Conservation (phyloP, 2,888 invertebrate species). For the Minunthozetes semirufus region DNA sequence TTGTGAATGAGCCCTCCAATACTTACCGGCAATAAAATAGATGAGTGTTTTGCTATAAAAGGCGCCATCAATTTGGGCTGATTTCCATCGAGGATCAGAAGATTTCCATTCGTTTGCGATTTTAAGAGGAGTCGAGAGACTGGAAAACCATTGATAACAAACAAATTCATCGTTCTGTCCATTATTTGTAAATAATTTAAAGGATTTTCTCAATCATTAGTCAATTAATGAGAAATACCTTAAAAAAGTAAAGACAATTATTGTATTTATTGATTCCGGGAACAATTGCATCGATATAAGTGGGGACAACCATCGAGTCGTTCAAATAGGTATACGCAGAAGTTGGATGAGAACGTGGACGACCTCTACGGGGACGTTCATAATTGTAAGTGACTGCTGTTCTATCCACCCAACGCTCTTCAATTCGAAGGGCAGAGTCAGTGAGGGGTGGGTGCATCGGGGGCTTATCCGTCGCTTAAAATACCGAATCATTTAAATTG, state of each 20-base stretch:
- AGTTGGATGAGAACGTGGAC: background rate
- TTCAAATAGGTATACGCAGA: background rate
- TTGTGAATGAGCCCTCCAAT: no score
- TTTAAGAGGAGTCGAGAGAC: background rate
- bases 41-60: background rate
- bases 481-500: no score
- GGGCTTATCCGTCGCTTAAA: background rate
- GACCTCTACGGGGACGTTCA: no score
- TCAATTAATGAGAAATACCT: background rate
- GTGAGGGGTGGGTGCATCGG: background rate
- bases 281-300: conserved; percentile 3
- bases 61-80: background rate
- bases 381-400: background rate
- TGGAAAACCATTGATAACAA: background rate
- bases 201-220: background rate
- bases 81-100: background rate
- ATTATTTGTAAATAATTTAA: background rate
- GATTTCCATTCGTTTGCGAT: conserved; percentile 3
- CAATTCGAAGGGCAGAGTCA: background rate
- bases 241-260: conserved; percentile 2
- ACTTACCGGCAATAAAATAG: conserved; percentile 5
- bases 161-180: background rate
- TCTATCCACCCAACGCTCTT: background rate
- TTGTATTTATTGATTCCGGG: conserved; percentile 6
- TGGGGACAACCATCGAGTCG: conserved; percentile 14